Base-by-base conservation (phyloP, 1,140 invertebrate species). In the Laupala kohalensis region DNA sequence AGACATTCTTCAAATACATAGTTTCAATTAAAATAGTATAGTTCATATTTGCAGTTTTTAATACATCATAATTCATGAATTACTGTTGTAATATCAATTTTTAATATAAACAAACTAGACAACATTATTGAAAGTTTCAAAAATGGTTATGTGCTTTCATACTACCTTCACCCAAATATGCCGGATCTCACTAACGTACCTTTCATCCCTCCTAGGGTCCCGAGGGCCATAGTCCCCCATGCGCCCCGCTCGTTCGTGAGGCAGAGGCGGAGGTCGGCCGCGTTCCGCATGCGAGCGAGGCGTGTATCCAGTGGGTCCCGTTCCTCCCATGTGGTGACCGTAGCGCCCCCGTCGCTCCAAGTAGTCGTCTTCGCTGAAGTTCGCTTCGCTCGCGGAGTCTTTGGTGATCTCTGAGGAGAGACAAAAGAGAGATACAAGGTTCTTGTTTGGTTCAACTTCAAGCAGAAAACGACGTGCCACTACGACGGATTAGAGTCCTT, bases 391-490 rank as follows among this genome's bases (percentile, higher is more conserved):
- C 12, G 81, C 82, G 73, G 89, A 87, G 81, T 94, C 92, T 86
- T 92, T 91, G 75, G 92, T 94, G 77, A 95, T 94, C 88, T 95
- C 93, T 87, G 84, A 78, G 84, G 2, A 6, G 30, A 12, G 37
- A 53, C 9, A 1, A 4, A 4, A 19, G 9, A n/a, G n/a, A n/a
- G n/a, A n/a, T n/a, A n/a, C n/a, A n/a, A n/a, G n/a, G n/a, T n/a
- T n/a, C n/a, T n/a, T n/a, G n/a, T n/a, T n/a, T n/a, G n/a, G n/a
- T n/a, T n/a, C n/a, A n/a, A n/a, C n/a, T n/a, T n/a, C n/a, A n/a
- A n/a, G n/a, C n/a, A n/a, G n/a, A n/a, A n/a, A n/a, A n/a, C n/a
- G n/a, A n/a, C n/a, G n/a, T n/a, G n/a, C n/a, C n/a, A n/a, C n/a
- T n/a, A n/a, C n/a, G n/a, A n/a, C n/a, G n/a, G n/a, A n/a, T n/a